These are phyloP conservation scores for Dendroctonus valens DNA, from an alignment of 1,140 invertebrate genomes.

Conservation along the genomic window DNA sequence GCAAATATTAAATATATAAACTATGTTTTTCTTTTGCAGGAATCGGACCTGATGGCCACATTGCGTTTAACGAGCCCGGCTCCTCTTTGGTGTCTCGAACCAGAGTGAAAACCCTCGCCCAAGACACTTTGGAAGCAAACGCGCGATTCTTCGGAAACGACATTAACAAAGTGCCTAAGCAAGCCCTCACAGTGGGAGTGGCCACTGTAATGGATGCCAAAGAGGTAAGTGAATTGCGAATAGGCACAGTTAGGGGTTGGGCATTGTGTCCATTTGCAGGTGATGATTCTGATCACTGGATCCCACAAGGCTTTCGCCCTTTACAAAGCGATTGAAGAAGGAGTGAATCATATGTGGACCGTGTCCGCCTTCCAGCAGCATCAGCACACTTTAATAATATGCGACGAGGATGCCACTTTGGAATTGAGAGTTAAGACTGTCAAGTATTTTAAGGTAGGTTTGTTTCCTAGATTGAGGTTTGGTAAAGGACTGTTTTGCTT, in stretches of 20 bases:
- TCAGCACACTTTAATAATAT: constrained; percentile 86
- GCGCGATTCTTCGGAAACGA: constrained; percentile 97
- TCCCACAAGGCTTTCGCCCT: constrained; percentile 95
- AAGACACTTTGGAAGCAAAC: constrained; percentile 96
- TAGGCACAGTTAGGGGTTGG: not conserved
- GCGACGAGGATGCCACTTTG: constrained; percentile 96
- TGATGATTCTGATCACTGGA: constrained; percentile 98
- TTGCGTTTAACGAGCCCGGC: constrained; percentile 98
- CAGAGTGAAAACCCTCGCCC: constrained; percentile 91
- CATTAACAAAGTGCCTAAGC: constrained; percentile 85
- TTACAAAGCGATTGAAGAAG: constrained; percentile 95
- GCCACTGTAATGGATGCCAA: constrained; percentile 98
- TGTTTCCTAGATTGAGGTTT: no score
- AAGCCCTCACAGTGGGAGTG: constrained; percentile 96
- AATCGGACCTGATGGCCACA: constrained; percentile 98
- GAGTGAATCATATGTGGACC: constrained; percentile 99
- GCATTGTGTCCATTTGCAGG: constrained; percentile 54
- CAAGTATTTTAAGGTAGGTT: constrained; percentile 94
- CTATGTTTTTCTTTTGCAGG: constrained; percentile 55
- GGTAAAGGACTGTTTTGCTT: no score
- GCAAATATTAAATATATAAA: not conserved
- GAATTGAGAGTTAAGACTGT: constrained; percentile 98
- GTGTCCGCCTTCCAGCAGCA: constrained; percentile 98
- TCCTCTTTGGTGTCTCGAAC: constrained; percentile 92
- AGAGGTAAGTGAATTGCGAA: constrained; percentile 64